These are phyloP conservation scores for Zoanthus sansibaricus DNA, from an alignment of 92 coral and sea anemone genomes.

Conservation along the genomic window DNA sequence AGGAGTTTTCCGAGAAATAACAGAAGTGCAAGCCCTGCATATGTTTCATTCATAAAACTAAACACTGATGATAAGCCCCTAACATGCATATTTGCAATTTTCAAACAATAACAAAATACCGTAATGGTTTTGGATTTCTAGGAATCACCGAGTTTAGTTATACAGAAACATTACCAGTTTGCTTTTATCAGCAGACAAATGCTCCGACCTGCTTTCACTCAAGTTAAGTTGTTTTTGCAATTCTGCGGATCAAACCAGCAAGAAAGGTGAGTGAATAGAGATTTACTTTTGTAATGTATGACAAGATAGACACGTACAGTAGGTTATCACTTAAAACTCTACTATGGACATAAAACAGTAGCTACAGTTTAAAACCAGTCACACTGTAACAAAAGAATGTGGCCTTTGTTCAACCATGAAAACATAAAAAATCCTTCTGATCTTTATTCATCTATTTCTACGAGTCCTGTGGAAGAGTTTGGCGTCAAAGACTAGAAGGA, in stretches of 20 bases:
- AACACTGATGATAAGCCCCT: neutral
- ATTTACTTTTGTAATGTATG: neutral
- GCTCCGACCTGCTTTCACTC: slow-evolving; percentile 77
- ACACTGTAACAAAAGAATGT: no score
- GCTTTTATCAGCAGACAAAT: slow-evolving; percentile 76
- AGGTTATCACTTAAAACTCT: no score
- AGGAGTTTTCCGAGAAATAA: neutral
- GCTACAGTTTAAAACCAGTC: no score
- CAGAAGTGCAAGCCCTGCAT: no score
- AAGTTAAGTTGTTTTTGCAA: slow-evolving; percentile 82
- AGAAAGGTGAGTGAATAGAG: neutral
- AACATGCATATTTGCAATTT: neutral
- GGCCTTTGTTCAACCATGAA: no score
- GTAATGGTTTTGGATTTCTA: neutral
- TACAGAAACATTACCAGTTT: slow-evolving; percentile 71
- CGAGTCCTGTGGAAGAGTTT: no score
- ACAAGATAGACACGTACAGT: neutral
- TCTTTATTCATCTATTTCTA: no score
- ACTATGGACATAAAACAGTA: no score
- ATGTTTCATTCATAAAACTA: neutral
- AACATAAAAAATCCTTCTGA: no score
- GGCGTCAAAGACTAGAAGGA: no score
- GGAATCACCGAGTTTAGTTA: neutral
- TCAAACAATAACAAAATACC: neutral
- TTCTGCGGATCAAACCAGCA: slow-evolving; percentile 57